Evolutionary conservation across 2,888 invertebrate species (phyloP), one percentile per base, ranked within the genome.

Genomic region (Brenthis daphne): DNA sequence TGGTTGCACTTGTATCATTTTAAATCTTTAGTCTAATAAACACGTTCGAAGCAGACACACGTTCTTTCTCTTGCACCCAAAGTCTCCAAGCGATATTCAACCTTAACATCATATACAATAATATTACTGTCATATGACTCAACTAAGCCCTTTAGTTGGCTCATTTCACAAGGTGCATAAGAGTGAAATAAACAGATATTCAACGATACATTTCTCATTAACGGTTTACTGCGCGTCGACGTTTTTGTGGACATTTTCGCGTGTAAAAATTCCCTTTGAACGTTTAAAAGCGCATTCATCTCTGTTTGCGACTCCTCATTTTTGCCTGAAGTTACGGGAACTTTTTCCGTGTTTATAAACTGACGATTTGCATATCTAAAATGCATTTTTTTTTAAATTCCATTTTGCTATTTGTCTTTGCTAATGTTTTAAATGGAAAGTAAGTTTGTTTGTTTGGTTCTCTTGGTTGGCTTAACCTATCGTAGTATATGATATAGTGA

Each of bases 211-310:
- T 57, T 67, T 64, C 54, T 71, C 54, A 71, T 56, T 71, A 65
- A n/a, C 50, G 61, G 53, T 55, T 66, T 63, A 60, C 55, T 68
- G 37, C 50, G 43, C 12, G 55, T 68, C 24, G 64, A 43, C 37
- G 63, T 60, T 58, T 73, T 61, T 64, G 33, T 50, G 60, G 70
- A 68, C 24, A 58, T 66, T 68, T 65, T 65, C 14, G 56, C 29
- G 29, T 51, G 66, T 64, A 68, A 60, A 73, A 69, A 65, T 61
- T 68, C 29, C 67, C 67, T 74, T 67, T 77, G 74, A 55, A 74
- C 60, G 2, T 47, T 64, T 55, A 76, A 69, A 53, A 76, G 70
- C 37, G 70, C 70, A 64, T 73, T 72, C 64, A 75, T 68, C n/a
- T 29, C 29, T 48, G 71, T 75, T 75, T 56, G 33, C 61, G 54